Conservation (phyloP, 2,113 vertebrate genomes). For the Arenaria interpres region DNA sequence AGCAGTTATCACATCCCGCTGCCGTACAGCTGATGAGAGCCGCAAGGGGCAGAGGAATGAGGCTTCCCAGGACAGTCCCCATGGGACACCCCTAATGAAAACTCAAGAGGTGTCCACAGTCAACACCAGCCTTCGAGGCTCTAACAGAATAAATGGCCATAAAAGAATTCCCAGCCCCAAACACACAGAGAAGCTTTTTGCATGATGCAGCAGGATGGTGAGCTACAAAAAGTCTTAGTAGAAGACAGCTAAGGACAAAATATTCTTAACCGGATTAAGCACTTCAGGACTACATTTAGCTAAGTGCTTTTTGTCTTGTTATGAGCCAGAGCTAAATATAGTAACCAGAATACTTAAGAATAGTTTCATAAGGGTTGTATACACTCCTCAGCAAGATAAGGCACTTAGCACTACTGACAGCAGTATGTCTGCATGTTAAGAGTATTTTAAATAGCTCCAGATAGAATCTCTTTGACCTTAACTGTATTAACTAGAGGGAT, state of each 20-base stretch:
- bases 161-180: neutral
- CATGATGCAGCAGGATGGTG: constrained; percentile 57
- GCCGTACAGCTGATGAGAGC: neutral
- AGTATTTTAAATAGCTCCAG: constrained; percentile 38
- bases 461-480: constrained; percentile 59
- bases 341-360: constrained; percentile 58
- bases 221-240: constrained; percentile 29
- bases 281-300: constrained; percentile 49
- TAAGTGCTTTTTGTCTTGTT: constrained; percentile 66
- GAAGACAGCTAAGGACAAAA: constrained; percentile 63
- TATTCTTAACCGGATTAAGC: constrained; percentile 68
- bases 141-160: neutral
- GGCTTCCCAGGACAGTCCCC: neutral
- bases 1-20: neutral
- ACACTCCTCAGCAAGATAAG: constrained; percentile 49
- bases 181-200: neutral
- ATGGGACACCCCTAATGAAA: neutral
- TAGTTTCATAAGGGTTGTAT: constrained; percentile 61
- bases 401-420: constrained; percentile 54
- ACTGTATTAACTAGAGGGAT: constrained; percentile 49
- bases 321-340: constrained; percentile 60
- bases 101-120: neutral
- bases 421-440: constrained; percentile 41
- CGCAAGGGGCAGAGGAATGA: neutral
- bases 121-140: neutral